phyloP scores from a whole-genome alignment of 2,113 vertebrate genomes.

The Barnardius zonarius region DNA sequence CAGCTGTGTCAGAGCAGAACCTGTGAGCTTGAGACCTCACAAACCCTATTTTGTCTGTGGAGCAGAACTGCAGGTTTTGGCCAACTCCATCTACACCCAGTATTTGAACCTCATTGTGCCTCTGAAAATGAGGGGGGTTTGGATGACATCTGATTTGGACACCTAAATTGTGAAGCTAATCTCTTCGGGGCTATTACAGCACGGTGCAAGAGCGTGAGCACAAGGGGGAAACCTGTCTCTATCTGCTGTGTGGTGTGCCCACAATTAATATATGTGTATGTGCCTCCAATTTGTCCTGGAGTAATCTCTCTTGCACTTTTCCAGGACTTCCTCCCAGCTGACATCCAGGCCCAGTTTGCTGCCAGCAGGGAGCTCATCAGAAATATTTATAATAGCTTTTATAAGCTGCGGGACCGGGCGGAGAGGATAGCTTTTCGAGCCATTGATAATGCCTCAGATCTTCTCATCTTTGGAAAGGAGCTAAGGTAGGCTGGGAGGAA shows the following conservation, averaged over 20 bases:
- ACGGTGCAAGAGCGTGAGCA: fast-evolving
- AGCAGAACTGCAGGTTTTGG: background rate
- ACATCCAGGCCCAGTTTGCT: conserved; percentile 91
- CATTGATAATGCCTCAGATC: conserved; percentile 89
- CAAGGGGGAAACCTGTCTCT: background rate
- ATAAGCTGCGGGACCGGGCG: conserved; percentile 88
- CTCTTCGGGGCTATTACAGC: background rate
- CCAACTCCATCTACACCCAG: fast-evolving
- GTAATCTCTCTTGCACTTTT: background rate
- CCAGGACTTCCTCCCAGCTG: conserved; percentile 93
- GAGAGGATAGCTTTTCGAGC: conserved; percentile 89
- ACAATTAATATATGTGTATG: fast-evolving
- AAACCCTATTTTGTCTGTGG: background rate
- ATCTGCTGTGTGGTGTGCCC: background rate
- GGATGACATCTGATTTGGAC: background rate
- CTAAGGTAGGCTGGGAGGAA: conserved; percentile 77
- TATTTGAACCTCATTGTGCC: background rate
- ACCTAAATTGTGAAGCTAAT: background rate
- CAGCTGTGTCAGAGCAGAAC: background rate
- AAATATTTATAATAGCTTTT: conserved; percentile 91
- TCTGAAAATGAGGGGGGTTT: background rate
- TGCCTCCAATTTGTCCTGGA: background rate
- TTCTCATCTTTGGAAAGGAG: conserved; percentile 92
- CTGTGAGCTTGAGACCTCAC: background rate
- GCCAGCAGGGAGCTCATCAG: conserved; percentile 90